These are phyloP conservation scores for Orchesellides sinensis DNA, from an alignment of 2,888 invertebrate species.

Conservation along the genomic window DNA sequence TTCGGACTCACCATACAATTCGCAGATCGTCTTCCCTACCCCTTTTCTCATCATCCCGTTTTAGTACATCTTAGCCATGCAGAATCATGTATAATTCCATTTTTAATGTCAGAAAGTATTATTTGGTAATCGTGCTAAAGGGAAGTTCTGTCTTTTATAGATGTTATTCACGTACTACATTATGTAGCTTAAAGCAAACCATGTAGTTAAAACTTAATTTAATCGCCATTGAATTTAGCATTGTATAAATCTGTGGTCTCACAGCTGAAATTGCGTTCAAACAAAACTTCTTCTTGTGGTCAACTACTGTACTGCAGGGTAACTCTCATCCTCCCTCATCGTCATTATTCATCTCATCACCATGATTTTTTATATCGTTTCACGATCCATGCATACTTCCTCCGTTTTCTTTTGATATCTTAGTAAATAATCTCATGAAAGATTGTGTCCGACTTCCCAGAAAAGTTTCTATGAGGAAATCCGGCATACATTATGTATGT, in stretches of 20 bases:
- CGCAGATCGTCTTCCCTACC: not conserved
- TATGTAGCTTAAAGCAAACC: no score
- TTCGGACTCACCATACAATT: not conserved
- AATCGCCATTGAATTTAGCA: no score
- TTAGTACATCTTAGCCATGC: slow-evolving; percentile 4
- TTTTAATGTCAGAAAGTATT: not conserved
- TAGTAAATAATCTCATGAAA: slow-evolving; percentile 13
- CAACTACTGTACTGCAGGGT: slow-evolving; percentile 20
- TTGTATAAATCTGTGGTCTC: slow-evolving; percentile 54
- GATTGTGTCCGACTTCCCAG: slow-evolving; percentile 56
- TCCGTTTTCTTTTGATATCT: slow-evolving; percentile 4
- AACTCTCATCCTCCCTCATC: no score
- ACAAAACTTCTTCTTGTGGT: slow-evolving; percentile 16
- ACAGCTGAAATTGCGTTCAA: slow-evolving; percentile 41
- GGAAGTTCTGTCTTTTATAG: no score
- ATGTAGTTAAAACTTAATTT: no score
- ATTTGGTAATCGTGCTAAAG: no score
- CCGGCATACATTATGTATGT: slow-evolving; percentile 53
- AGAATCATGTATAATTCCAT: not conserved
- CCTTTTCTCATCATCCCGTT: not conserved
- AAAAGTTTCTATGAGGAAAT: slow-evolving; percentile 56
- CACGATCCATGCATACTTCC: slow-evolving; percentile 5
- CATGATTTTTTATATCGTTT: not conserved
- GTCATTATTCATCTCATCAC: not conserved
- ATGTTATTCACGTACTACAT: no score